phyloP scores from a whole-genome alignment of 2,888 invertebrate species.

The Drosophila lacicola region DNA sequence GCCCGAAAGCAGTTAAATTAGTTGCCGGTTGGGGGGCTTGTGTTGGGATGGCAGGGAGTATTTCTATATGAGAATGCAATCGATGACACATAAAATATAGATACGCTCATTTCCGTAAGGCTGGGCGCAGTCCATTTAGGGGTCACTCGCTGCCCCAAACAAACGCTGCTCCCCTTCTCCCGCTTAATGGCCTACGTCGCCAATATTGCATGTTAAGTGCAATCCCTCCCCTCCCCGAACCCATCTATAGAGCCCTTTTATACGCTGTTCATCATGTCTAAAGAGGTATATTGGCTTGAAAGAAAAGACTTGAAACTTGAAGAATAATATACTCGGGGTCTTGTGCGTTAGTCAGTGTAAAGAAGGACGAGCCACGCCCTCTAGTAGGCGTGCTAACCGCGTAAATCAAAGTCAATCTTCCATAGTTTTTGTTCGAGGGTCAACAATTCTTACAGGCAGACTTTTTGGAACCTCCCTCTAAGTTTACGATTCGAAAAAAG shows the following conservation, averaged over 20 bases:
- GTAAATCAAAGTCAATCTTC: too few species aligned
- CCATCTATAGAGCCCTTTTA: background rate
- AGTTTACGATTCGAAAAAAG: too few species aligned
- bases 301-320: too few species aligned
- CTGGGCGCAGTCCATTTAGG: constrained; percentile 18
- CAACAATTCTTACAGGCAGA: too few species aligned
- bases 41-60: background rate
- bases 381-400: too few species aligned
- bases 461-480: too few species aligned
- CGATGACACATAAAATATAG: constrained; percentile 71
- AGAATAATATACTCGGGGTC: too few species aligned
- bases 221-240: background rate
- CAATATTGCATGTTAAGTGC: constrained; percentile 53
- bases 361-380: too few species aligned
- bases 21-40: background rate
- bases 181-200: constrained; percentile 26
- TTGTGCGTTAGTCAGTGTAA: too few species aligned
- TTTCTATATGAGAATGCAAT: constrained; percentile 39
- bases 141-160: constrained; percentile 23
- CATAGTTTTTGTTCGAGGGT: too few species aligned
- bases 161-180: too few species aligned
- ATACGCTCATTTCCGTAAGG: constrained; percentile 49
- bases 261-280: too few species aligned
- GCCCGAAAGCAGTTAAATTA: background rate
- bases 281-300: background rate